Evolutionary conservation across 2,113 vertebrate species (phyloP).

Genomic region (Morone chrysops): DNA sequence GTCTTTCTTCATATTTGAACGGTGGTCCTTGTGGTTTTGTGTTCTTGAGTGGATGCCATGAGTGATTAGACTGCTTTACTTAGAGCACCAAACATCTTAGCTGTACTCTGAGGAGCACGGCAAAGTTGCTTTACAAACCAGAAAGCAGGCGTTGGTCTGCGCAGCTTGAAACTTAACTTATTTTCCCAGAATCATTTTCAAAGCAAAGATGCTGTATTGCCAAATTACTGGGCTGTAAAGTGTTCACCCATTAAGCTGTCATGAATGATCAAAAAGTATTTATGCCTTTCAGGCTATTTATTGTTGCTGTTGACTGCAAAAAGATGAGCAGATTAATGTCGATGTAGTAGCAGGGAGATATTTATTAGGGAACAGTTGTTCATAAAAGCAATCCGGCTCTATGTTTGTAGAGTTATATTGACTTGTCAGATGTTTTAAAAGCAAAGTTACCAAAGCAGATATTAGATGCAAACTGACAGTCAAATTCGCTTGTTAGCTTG

Average conservation of each 20-base stretch:
- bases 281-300: constrained; percentile 49
- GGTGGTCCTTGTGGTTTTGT: constrained; percentile 56
- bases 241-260: constrained; percentile 53
- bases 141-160: constrained; percentile 43
- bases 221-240: constrained; percentile 63
- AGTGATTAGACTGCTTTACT: constrained; percentile 59
- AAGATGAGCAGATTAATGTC: constrained; percentile 45
- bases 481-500: not conserved
- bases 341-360: constrained; percentile 23
- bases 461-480: not conserved
- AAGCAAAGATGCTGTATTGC: constrained; percentile 44
- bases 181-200: constrained; percentile 59
- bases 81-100: constrained; percentile 59
- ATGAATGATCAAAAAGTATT: constrained; percentile 50
- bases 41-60: constrained; percentile 62
- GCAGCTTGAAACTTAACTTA: constrained; percentile 31
- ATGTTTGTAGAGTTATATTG: not conserved
- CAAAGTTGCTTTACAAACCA: constrained; percentile 58
- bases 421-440: constrained; percentile 34
- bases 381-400: constrained; percentile 30
- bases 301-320: constrained; percentile 44
- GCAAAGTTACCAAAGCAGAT: constrained; percentile 8
- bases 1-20: constrained; percentile 50
- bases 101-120: constrained; percentile 55
- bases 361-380: constrained; percentile 36